Conservation (phyloP, 2,113 vertebrate genomes). For the Saguinus imperator region DNA sequence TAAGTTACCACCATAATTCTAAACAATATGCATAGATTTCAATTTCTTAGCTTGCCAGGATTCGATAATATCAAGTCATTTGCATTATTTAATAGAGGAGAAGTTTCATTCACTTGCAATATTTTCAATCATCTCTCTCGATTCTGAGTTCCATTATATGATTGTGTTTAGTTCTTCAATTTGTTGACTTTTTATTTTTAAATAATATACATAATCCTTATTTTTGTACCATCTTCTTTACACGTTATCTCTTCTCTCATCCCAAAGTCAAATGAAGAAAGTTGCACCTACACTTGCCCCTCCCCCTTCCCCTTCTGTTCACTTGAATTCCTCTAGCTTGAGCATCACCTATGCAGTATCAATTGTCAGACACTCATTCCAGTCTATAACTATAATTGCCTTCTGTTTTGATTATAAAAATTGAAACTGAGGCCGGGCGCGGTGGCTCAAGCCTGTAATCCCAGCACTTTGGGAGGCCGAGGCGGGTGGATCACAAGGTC, state of each 20-base stretch:
- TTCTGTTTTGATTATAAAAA: slow-evolving; percentile 16
- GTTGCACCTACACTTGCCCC: no score
- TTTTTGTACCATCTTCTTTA: background rate
- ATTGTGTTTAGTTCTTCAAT: background rate
- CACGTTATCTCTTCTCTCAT: background rate
- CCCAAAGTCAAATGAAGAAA: background rate
- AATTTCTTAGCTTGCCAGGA: background rate
- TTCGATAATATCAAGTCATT: background rate
- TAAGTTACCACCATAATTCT: background rate
- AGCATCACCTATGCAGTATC: background rate
- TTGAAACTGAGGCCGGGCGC: no score
- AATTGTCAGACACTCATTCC: fast-evolving
- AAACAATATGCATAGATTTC: background rate
- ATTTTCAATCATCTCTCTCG: background rate
- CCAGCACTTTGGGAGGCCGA: no score
- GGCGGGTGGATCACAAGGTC: no score
- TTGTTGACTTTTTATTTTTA: background rate
- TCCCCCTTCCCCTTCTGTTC: fast-evolving
- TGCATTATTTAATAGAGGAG: background rate
- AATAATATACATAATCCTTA: background rate
- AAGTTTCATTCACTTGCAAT: background rate
- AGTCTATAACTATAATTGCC: background rate
- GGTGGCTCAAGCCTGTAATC: no score
- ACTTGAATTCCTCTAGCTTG: background rate
- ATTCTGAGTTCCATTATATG: background rate